A percentile compares a stretch with the other conserved stretches of the same genome.
These are phyloP conservation scores for Lomographa bimaculata DNA, from an alignment of 2,888 invertebrate species.

Conservation along the genomic window DNA sequence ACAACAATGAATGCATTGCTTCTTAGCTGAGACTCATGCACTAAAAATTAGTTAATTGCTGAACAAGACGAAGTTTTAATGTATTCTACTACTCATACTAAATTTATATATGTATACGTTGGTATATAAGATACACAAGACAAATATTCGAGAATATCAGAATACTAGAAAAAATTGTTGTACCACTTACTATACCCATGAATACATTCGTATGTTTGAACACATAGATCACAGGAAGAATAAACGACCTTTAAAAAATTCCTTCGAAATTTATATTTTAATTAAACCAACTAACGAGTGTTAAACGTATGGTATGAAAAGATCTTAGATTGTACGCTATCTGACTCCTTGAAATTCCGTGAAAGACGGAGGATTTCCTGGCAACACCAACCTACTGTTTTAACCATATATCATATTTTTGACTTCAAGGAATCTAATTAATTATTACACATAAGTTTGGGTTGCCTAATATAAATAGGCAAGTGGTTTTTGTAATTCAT, in stretches of 20 bases:
- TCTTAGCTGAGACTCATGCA: conserved; percentile 17
- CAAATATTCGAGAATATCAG: too few species aligned
- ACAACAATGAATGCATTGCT: conserved; percentile 40
- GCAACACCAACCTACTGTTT: conserved; percentile 7
- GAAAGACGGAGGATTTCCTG: conserved; percentile 22
- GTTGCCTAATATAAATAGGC: conserved; percentile 47
- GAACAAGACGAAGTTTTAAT: too few species aligned
- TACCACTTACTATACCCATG: too few species aligned
- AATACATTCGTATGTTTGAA: too few species aligned
- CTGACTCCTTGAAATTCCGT: conserved; percentile 18
- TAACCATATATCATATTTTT: conserved; percentile 14
- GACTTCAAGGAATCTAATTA: conserved; percentile 21
- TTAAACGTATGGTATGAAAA: conserved; percentile 7
- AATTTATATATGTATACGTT: too few species aligned
- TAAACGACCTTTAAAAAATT: too few species aligned
- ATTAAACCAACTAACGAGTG: not conserved
- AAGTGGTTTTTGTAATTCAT: conserved; percentile 30
- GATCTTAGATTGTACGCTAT: conserved; percentile 15
- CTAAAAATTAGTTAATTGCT: not conserved
- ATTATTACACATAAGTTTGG: conserved; percentile 15
- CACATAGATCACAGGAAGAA: too few species aligned
- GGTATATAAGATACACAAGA: too few species aligned
- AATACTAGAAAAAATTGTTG: too few species aligned
- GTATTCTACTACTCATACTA: too few species aligned
- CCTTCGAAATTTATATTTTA: too few species aligned